phyloP scores from a whole-genome alignment of 2,797 vertebrate species.

The Acanthurus lineatus region DNA sequence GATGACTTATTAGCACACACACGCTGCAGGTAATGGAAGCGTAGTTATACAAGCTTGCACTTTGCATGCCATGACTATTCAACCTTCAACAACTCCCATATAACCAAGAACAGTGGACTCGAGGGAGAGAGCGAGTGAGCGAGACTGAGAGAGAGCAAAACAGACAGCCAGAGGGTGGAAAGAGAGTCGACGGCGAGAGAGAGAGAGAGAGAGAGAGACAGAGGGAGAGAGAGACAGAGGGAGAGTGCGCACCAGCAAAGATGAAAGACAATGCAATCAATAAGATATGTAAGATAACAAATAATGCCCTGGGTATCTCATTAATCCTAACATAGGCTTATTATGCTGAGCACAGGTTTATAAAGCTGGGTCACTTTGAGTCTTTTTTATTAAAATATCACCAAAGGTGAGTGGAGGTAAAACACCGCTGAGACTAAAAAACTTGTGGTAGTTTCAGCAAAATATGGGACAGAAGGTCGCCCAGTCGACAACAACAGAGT shows the following conservation, averaged over 20 bases:
- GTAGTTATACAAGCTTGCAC: constrained; percentile 80
- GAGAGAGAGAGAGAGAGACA: constrained; percentile 38
- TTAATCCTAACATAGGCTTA: constrained; percentile 85
- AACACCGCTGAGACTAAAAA: constrained; percentile 65
- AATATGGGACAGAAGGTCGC: constrained; percentile 70
- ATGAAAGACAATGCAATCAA: constrained; percentile 89
- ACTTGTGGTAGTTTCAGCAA: constrained; percentile 71
- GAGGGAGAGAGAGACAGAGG: constrained; percentile 46
- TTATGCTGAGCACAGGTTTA: constrained; percentile 86
- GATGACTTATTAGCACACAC: constrained; percentile 79
- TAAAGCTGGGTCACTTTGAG: constrained; percentile 85
- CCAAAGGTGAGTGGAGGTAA: constrained; percentile 77
- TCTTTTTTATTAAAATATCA: constrained; percentile 84
- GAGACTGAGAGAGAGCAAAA: constrained; percentile 69
- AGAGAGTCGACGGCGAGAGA: constrained; percentile 58
- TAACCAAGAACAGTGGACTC: constrained; percentile 66
- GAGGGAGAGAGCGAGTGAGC: constrained; percentile 62
- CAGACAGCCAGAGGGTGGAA: constrained; percentile 76
- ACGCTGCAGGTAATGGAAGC: constrained; percentile 77
- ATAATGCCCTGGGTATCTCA: constrained; percentile 88
- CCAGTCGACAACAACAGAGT: constrained; percentile 28
- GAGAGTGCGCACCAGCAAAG: constrained; percentile 66
- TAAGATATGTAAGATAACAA: constrained; percentile 90
- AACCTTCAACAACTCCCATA: constrained; percentile 83
- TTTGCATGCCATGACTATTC: constrained; percentile 84